Conservation (phyloP, 2,797 vertebrate genomes). For the Onychomys arenicola region DNA sequence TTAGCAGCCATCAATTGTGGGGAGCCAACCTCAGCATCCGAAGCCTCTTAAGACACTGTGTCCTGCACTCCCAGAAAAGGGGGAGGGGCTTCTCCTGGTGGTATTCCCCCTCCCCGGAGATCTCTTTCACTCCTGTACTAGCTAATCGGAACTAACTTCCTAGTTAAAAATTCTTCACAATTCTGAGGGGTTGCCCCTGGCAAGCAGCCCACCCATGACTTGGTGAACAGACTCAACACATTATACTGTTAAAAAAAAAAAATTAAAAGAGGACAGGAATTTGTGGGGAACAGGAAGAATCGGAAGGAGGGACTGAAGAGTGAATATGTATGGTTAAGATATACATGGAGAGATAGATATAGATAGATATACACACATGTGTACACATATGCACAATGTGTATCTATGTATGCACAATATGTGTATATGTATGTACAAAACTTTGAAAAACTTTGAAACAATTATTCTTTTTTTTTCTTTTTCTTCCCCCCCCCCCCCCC, state of each 20-base stretch:
- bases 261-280: not conserved
- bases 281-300: not conserved
- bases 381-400: not conserved
- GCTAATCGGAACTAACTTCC: constrained; percentile 33
- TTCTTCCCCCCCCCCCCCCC: too few species aligned
- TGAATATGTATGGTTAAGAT: not conserved
- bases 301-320: not conserved
- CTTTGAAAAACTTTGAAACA: not conserved
- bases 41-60: not conserved
- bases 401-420: not conserved
- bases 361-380: not conserved
- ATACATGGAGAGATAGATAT: not conserved
- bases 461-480: not conserved
- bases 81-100: not conserved
- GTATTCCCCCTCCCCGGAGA: not conserved
- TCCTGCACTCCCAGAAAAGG: not conserved
- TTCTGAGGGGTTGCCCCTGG: not conserved
- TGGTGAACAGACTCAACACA: not conserved
- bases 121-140: not conserved
- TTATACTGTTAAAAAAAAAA: not conserved
- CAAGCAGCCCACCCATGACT: not conserved
- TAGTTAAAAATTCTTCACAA: not conserved
- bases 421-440: not conserved
- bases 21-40: not conserved
- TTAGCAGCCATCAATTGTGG: not conserved